phyloP scores from a whole-genome alignment of 2,113 vertebrate species.

The Tenebrosternarchus preto region DNA sequence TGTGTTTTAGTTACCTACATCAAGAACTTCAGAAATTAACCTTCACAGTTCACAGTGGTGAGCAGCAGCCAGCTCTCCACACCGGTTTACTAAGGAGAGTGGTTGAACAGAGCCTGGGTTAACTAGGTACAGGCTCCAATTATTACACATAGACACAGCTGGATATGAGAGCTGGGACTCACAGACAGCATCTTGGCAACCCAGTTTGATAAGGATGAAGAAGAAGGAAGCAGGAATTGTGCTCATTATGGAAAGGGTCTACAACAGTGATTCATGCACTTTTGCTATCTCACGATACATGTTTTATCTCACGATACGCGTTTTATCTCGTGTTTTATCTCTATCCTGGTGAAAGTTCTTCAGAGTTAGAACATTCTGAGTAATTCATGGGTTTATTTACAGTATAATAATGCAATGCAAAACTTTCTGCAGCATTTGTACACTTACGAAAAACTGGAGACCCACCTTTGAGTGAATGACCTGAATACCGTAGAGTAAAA shows the following conservation, averaged over 20 bases:
- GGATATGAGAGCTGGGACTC: slow-evolving; percentile 29
- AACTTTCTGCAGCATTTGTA: background rate
- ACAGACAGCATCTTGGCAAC: slow-evolving; percentile 56
- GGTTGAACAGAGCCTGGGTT: slow-evolving; percentile 31
- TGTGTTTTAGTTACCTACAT: background rate
- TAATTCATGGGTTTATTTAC: background rate
- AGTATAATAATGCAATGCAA: background rate
- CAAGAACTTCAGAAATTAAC: slow-evolving; percentile 16
- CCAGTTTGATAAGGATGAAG: slow-evolving; percentile 57
- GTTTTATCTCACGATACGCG: slow-evolving; percentile 57
- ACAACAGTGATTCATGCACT: slow-evolving; percentile 65
- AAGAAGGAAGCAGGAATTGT: slow-evolving; percentile 69
- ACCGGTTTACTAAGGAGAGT: slow-evolving; percentile 30
- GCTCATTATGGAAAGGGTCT: slow-evolving; percentile 59
- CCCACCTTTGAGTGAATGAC: slow-evolving; percentile 69
- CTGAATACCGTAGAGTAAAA: slow-evolving; percentile 72
- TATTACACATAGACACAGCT: slow-evolving; percentile 36
- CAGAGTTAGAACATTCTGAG: background rate
- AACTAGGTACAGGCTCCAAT: slow-evolving; percentile 35
- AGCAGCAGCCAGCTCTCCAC: background rate
- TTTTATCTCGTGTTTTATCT: slow-evolving; percentile 60
- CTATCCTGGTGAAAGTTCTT: background rate
- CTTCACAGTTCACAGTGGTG: slow-evolving; percentile 20
- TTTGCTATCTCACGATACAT: slow-evolving; percentile 63
- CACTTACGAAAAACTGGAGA: background rate